phyloP scores from a whole-genome alignment of 2,888 invertebrate genomes.

The Amblyjoppa proteus region DNA sequence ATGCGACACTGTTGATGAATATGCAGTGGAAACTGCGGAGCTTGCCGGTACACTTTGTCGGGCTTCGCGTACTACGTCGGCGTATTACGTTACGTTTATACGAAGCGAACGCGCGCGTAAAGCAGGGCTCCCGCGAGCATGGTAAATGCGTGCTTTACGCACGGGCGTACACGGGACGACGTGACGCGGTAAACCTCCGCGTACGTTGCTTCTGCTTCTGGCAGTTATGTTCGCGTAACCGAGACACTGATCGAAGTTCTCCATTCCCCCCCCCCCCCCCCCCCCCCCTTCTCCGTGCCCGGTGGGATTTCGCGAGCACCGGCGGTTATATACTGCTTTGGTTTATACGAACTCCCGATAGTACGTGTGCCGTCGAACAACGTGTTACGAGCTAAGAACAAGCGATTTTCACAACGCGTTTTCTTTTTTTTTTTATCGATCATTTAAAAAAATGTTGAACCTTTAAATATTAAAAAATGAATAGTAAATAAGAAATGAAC shows the following conservation, averaged over 20 bases:
- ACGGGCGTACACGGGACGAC: constrained; percentile 41
- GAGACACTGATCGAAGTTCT: constrained; percentile 42
- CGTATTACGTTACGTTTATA: constrained; percentile 54
- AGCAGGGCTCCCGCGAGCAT: constrained; percentile 30
- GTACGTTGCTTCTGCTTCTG: neutral
- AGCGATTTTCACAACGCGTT: neutral
- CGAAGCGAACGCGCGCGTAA: constrained; percentile 37
- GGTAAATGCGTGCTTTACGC: constrained; percentile 55
- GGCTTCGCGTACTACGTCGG: constrained; percentile 12
- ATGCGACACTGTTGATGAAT: constrained; percentile 31
- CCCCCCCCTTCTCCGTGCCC: neutral
- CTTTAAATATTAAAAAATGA: too few species aligned
- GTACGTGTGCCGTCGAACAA: neutral
- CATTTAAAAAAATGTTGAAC: too few species aligned
- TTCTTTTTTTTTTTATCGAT: neutral
- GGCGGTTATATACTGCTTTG: neutral
- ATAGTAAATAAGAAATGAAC: too few species aligned
- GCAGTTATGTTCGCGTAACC: constrained; percentile 20
- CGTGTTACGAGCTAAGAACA: neutral
- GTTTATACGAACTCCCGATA: neutral
- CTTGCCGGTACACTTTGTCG: neutral
- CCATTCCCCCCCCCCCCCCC: too few species aligned
- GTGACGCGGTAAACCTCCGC: constrained; percentile 21
- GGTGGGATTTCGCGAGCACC: constrained; percentile 11
- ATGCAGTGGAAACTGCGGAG: neutral